A percentile compares a stretch with the other conserved stretches of the same genome.
These are phyloP conservation scores for Goniozus legneri DNA, from an alignment of 1,140 invertebrate species.

Conservation along the genomic window DNA sequence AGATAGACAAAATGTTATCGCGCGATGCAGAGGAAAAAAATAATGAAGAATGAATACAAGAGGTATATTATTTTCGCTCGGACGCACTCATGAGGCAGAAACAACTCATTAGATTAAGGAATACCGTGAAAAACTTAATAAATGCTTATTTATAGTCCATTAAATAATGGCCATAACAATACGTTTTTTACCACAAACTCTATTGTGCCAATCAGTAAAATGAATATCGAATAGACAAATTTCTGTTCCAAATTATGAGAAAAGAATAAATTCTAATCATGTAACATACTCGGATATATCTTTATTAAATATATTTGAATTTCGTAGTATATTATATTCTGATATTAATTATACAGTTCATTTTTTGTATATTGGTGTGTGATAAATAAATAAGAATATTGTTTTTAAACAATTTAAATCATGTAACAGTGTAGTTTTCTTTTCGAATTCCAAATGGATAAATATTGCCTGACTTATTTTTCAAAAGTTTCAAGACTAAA, in stretches of 20 bases:
- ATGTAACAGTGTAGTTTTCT: too few relatives aligned
- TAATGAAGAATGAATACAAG: slow-evolving; percentile 3
- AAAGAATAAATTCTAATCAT: slow-evolving; percentile 53
- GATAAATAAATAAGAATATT: slow-evolving; percentile 57
- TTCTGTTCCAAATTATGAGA: slow-evolving; percentile 47
- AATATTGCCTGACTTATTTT: too few relatives aligned
- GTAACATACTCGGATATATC: slow-evolving; percentile 55
- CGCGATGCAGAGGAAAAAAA: slow-evolving; percentile 1
- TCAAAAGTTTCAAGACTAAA: too few relatives aligned
- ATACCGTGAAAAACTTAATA: slow-evolving; percentile 44
- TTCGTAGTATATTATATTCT: slow-evolving; percentile 56
- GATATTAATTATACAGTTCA: slow-evolving; percentile 53
- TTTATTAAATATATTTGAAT: slow-evolving; percentile 55
- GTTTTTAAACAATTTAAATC: slow-evolving; percentile 50
- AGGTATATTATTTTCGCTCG: slow-evolving; percentile 43
- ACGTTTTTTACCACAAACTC: slow-evolving; percentile 52
- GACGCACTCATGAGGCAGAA: slow-evolving; percentile 46
- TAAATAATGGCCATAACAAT: slow-evolving; percentile 42
- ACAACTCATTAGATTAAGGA: slow-evolving; percentile 44
- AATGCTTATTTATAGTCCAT: slow-evolving; percentile 51
- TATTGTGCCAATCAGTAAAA: slow-evolving; percentile 55
- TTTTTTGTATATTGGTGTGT: slow-evolving; percentile 58
- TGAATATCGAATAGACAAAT: slow-evolving; percentile 52
- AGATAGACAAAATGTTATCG: too few relatives aligned
- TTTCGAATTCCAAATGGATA: too few relatives aligned